Evolutionary conservation across 2,113 vertebrate genomes (phyloP).

Genomic region (Rhinoderma darwinii): DNA sequence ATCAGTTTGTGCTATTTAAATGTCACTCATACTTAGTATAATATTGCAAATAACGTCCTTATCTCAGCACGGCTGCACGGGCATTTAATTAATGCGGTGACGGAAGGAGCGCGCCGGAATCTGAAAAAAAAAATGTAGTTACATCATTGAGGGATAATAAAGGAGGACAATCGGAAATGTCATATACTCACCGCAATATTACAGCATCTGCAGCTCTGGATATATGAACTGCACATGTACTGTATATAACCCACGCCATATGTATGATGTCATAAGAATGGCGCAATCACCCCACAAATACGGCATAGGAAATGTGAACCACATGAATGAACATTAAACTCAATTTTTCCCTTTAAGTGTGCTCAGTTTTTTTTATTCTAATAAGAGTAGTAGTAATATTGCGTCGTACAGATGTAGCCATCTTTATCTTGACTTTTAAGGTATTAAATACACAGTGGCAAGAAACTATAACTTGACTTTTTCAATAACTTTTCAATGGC

Average conservation of each 20-base stretch:
- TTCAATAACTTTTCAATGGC: too few relatives aligned
- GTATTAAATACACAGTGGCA: too few relatives aligned
- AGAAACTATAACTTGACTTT: too few relatives aligned
- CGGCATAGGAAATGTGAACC: too few relatives aligned
- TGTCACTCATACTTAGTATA: constrained; percentile 21
- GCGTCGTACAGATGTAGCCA: too few relatives aligned
- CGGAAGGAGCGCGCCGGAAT: background rate
- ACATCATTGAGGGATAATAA: background rate
- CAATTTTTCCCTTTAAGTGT: too few relatives aligned
- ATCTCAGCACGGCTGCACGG: background rate
- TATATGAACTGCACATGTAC: background rate
- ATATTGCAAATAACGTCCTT: background rate
- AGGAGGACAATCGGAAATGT: background rate
- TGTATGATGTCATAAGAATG: too few relatives aligned
- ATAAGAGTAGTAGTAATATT: too few relatives aligned
- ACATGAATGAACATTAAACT: too few relatives aligned
- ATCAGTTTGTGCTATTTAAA: constrained; percentile 19
- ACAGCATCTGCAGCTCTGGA: background rate
- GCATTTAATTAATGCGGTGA: background rate
- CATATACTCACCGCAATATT: background rate
- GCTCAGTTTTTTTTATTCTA: too few relatives aligned
- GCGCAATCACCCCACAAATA: too few relatives aligned
- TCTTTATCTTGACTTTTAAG: too few relatives aligned
- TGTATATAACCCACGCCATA: background rate
- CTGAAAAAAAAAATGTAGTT: background rate